Conservation (phyloP, 2,888 invertebrate species). For the Pyrocoelia pectoralis region DNA sequence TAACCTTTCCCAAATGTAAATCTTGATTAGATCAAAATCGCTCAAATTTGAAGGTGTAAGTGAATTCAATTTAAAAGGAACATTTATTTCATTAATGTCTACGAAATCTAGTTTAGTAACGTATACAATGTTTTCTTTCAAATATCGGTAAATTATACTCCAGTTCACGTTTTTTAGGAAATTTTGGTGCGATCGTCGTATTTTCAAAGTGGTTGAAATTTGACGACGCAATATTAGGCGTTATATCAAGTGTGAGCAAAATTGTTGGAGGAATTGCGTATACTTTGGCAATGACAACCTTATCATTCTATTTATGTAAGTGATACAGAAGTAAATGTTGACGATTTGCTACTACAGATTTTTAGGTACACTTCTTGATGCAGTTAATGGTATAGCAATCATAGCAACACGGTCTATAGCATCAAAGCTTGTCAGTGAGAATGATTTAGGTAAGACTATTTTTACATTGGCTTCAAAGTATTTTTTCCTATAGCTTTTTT, state of each 20-base stretch:
- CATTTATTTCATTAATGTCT: no score
- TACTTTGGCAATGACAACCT: constrained; percentile 51
- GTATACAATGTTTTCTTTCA: no score
- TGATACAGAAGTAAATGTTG: neutral
- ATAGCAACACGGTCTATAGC: constrained; percentile 66
- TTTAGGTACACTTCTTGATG: constrained; percentile 63
- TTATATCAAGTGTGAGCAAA: constrained; percentile 54
- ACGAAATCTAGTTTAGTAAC: no score
- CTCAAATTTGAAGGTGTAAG: no score
- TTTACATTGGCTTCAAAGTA: no score
- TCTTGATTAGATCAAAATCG: no score
- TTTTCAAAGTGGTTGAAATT: constrained; percentile 52
- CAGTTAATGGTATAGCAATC: constrained; percentile 60
- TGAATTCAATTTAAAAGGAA: no score
- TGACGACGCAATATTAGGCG: constrained; percentile 53
- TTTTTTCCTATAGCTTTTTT: no score
- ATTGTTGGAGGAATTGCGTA: constrained; percentile 52
- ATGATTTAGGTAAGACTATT: constrained; percentile 67
- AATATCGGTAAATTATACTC: no score
- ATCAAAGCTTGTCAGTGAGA: constrained; percentile 63
- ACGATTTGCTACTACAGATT: neutral
- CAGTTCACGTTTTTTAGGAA: constrained; percentile 50
- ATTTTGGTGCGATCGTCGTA: constrained; percentile 49
- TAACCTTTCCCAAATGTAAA: no score
- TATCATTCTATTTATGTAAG: constrained; percentile 55